Evolutionary conservation across 2,113 vertebrate species (phyloP).

Genomic region (Daubentonia madagascariensis): DNA sequence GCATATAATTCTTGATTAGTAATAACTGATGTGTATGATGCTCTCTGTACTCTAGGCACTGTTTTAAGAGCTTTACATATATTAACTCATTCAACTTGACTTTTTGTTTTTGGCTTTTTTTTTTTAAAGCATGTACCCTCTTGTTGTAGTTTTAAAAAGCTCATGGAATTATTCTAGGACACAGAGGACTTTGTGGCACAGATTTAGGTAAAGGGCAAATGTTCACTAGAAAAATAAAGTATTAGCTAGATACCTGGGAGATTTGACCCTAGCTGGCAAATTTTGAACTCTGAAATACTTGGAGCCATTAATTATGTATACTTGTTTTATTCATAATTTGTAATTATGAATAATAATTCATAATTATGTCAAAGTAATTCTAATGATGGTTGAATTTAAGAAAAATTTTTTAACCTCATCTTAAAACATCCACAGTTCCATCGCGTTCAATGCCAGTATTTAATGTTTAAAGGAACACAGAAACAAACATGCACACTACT

Average conservation of each 20-base stretch:
- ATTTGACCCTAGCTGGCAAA: conserved; percentile 63
- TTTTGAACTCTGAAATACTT: conserved; percentile 78
- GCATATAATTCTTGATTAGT: background rate
- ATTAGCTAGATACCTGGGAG: background rate
- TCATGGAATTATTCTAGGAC: background rate
- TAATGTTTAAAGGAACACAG: background rate
- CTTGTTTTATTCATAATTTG: background rate
- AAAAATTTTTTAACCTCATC: background rate
- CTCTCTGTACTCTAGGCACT: background rate
- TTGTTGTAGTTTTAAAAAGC: conserved; percentile 31
- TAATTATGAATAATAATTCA: no score
- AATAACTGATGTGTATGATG: background rate
- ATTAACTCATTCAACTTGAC: background rate
- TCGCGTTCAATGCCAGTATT: background rate
- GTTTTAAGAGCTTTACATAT: background rate
- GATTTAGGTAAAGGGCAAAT: conserved; percentile 10
- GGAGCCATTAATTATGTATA: conserved; percentile 71
- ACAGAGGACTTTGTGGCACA: conserved; percentile 41
- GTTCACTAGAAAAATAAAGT: conserved; percentile 32
- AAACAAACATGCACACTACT: conserved; percentile 85
- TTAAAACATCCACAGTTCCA: background rate
- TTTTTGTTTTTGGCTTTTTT: background rate
- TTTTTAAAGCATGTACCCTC: background rate
- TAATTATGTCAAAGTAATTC: no score
- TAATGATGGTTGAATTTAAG: background rate